A percentile compares a stretch with the other conserved stretches of the same genome.
Conservation (phyloP, 2,888 invertebrate genomes). For the Acanthosepion esculentum region DNA sequence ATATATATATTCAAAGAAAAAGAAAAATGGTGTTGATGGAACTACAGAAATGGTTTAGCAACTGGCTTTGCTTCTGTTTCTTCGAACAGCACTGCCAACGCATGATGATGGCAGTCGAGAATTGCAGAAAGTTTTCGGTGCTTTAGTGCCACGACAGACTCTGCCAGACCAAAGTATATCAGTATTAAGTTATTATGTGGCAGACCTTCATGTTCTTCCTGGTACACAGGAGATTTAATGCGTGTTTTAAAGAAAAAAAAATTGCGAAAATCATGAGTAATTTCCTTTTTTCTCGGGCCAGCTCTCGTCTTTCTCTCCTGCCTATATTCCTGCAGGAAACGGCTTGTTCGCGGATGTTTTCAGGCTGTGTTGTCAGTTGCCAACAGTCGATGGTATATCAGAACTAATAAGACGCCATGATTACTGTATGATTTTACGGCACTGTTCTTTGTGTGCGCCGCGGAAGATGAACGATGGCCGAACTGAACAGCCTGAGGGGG, state of each 20-base stretch:
- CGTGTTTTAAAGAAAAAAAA: not conserved
- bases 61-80: not conserved
- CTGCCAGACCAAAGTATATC: constrained; percentile 33
- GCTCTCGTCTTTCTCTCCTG: not conserved
- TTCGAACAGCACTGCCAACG: not conserved
- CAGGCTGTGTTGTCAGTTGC: constrained; percentile 18
- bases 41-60: not conserved
- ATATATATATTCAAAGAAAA: not conserved
- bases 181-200: not conserved
- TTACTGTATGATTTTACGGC: not conserved
- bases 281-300: constrained; percentile 33
- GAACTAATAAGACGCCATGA: not conserved
- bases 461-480: not conserved
- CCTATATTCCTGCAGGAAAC: not conserved
- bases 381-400: not conserved
- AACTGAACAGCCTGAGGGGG: not conserved
- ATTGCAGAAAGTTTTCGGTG: not conserved
- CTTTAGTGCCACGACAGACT: constrained; percentile 14
- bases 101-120: not conserved
- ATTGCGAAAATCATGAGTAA: not conserved
- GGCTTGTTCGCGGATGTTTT: not conserved
- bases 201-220: constrained; percentile 21
- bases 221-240: not conserved
- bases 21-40: not conserved
- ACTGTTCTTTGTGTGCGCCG: not conserved